Conservation (phyloP, 2,113 vertebrate species). For the Pelecanoides urinatrix region DNA sequence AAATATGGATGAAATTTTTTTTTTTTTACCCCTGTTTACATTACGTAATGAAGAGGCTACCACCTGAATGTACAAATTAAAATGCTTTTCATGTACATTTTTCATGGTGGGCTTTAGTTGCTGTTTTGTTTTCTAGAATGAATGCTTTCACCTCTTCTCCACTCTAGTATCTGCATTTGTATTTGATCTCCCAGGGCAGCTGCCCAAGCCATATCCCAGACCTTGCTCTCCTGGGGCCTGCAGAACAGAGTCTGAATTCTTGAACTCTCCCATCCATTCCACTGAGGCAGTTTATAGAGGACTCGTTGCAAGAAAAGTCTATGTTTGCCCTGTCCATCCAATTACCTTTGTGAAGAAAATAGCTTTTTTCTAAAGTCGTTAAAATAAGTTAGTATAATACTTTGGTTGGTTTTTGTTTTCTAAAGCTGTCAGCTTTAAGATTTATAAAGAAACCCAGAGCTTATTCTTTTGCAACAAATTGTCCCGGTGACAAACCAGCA, state of each 20-base stretch:
- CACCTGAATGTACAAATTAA: neutral
- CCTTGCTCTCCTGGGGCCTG: neutral
- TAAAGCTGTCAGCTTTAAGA: neutral
- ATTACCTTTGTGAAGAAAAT: neutral
- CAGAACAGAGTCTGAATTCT: neutral
- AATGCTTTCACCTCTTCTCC: neutral
- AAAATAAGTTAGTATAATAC: neutral
- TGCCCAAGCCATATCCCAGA: neutral
- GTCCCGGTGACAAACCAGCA: neutral
- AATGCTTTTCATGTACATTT: neutral
- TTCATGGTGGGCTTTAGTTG: neutral
- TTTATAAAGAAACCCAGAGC: neutral
- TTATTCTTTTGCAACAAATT: neutral
- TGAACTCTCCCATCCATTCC: neutral
- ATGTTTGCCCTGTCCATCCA: neutral
- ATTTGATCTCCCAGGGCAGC: neutral
- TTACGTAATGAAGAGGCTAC: neutral
- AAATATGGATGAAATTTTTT: neutral
- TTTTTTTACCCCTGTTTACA: fast-evolving
- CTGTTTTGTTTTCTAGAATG: neutral
- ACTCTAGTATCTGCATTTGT: neutral
- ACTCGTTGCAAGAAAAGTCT: neutral
- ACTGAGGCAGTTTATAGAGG: neutral
- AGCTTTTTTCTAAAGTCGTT: neutral
- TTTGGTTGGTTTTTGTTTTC: neutral